Conservation (phyloP, 2,113 vertebrate species). For the Phaethornis superciliosus region DNA sequence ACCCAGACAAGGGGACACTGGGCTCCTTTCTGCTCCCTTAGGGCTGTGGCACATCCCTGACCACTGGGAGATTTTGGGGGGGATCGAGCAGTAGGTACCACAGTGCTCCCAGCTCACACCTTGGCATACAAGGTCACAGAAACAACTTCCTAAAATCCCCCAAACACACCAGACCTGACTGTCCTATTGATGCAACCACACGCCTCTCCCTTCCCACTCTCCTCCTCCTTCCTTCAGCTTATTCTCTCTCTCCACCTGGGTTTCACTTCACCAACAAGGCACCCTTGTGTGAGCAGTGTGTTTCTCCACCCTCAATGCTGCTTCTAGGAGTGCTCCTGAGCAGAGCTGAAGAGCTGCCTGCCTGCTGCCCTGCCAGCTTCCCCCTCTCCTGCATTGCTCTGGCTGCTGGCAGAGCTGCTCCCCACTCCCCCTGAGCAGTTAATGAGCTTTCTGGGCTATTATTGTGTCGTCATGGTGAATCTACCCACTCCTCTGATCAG, state of each 20-base stretch:
- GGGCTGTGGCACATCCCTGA: accelerated
- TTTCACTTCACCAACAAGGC: background rate
- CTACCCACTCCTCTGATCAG: conserved; percentile 71
- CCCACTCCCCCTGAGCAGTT: conserved; percentile 67
- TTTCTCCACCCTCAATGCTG: background rate
- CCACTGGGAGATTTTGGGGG: background rate
- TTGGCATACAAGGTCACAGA: background rate
- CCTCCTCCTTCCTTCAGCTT: background rate
- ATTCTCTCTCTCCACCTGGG: background rate
- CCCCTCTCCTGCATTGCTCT: background rate
- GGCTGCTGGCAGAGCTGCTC: conserved; percentile 67
- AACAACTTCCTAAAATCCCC: background rate
- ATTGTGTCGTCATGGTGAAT: conserved; percentile 76
- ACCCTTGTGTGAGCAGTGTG: accelerated
- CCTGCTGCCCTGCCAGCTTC: background rate
- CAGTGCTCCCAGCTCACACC: background rate
- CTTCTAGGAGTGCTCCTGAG: accelerated
- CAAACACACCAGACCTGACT: background rate
- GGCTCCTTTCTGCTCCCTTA: accelerated
- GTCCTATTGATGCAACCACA: background rate
- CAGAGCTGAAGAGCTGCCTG: background rate
- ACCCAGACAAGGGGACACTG: too few species aligned
- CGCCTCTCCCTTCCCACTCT: background rate
- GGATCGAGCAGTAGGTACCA: background rate
- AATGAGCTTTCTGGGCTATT: conserved; percentile 77